Percentiles rank a stretch among this genome's conserved stretches.
These are phyloP conservation scores for sheep (Ovis aries) DNA, from an alignment of 2,113 vertebrate genomes.

Conservation along the genomic window ARS-UI_Ramb_v3.0 NC_056055.1:151242001-151242500, in stretches of 20 bases:
- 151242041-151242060: neutral
- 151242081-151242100: neutral
- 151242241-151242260: neutral
- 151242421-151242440: neutral
- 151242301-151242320: neutral
- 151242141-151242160: neutral
- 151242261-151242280: neutral
- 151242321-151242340: neutral
- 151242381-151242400: neutral
- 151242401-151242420: neutral
- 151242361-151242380: neutral
- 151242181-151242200: neutral
- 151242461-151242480: neutral
- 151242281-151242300: neutral
- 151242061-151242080: neutral
- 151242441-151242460: neutral
- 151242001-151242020: neutral
- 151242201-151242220: neutral
- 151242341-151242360: neutral
- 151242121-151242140: neutral
- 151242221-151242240: neutral
- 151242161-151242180: neutral
- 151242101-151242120: neutral
- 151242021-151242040: neutral
- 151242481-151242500: neutral